Evolutionary conservation across 2,888 invertebrate genomes (phyloP).

Genomic region (Odontomyia ornata): DNA sequence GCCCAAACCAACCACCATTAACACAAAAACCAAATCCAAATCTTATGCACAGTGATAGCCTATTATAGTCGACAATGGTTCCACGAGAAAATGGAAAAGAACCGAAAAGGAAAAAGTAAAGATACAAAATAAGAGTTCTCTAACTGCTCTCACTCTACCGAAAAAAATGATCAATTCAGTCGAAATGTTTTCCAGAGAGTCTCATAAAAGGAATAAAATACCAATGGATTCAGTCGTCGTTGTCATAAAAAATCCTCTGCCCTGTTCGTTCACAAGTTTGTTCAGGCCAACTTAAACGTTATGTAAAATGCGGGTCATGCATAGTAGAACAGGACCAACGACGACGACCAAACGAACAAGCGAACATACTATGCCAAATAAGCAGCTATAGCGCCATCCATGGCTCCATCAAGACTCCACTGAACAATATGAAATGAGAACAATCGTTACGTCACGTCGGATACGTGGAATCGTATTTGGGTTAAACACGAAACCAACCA

Average conservation of each 20-base stretch:
- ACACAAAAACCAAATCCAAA: not conserved
- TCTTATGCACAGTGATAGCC: not conserved
- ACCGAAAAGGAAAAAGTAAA: not conserved
- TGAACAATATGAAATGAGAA: not conserved
- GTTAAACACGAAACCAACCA: constrained; percentile 29
- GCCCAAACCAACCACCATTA: not conserved
- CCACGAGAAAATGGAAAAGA: not conserved
- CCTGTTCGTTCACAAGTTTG: constrained; percentile 30
- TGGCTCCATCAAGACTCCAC: constrained; percentile 33
- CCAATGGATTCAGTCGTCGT: constrained; percentile 15
- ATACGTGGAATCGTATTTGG: constrained; percentile 24
- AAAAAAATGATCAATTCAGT: constrained; percentile 30
- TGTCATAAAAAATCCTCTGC: constrained; percentile 31
- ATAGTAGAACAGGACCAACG: constrained; percentile 25
- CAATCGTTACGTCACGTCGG: constrained; percentile 33
- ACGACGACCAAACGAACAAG: not conserved
- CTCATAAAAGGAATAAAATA: constrained; percentile 41
- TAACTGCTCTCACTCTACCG: not conserved
- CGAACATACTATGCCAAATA: too few relatives aligned
- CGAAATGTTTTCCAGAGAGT: constrained; percentile 20
- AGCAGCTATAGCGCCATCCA: not conserved
- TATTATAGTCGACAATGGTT: not conserved
- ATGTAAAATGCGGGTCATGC: constrained; percentile 43
- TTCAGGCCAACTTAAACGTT: constrained; percentile 32
- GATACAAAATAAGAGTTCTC: constrained; percentile 23